Base-by-base conservation (phyloP, 2,888 invertebrate species). In the Lathronympha strigana region DNA sequence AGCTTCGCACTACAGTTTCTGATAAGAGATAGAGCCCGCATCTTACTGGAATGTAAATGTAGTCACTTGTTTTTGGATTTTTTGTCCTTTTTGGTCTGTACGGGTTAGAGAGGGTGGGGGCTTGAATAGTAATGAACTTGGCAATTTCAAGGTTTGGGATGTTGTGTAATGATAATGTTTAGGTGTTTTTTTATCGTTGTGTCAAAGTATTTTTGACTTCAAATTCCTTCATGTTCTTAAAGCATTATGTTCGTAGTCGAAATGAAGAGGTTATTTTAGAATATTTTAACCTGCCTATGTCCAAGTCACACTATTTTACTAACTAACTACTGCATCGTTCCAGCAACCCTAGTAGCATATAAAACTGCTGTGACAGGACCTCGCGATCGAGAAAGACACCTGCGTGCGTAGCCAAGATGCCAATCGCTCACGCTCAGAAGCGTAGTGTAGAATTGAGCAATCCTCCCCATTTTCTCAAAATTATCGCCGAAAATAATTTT, bases 11-110 rank as follows among this genome's bases (percentile, higher is more conserved):
- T 51, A 38, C 47, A 54, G 11, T 47, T 73, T 72, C 69, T 72
- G 80, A 77, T 80, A 73, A 45, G 55, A 73, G 90, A 90, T 90
- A 89, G 84, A 67, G 69, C 91, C 91, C 91, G 88, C 85, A 91
- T 88, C 79, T 79, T 71, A 67, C 68, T 23, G 62, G 62, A 36
- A 55, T 66, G 61, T 54, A 54, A 54, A 66, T 61, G 54, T 61
- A 61, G 50, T 51, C 63, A 69, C 60, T 67, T 66, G 61, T 62
- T 62, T 47, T 47, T 19, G 17, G 3, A 19, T 11, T 36, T 45
- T 31, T 45, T 33, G 51, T 47, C 58, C 51, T 54, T 55, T 45
- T 54, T 51, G 21, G 51, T 31, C 40, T 15, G 15, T 49, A 53
- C 51, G 33, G 38, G 67, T 49, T 49, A 66, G 54, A 66, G 15